phyloP scores from a whole-genome alignment of 2,888 invertebrate species.

The Eumerus sabulonum region DNA sequence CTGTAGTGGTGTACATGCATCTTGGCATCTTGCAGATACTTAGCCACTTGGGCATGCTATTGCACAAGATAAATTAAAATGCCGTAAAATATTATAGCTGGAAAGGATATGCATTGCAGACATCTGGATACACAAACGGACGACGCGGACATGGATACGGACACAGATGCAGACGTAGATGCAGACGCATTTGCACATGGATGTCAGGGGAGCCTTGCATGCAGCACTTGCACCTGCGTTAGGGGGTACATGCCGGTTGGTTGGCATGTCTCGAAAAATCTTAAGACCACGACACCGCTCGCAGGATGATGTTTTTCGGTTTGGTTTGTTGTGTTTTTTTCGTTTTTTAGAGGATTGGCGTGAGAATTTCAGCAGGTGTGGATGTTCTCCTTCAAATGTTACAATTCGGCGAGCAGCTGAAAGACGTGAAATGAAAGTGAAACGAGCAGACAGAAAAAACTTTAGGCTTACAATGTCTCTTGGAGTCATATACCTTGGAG shows the following conservation, averaged over 20 bases:
- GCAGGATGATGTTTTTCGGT: conserved; percentile 59
- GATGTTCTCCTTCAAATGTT: conserved; percentile 57
- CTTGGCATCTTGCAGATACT: conserved; percentile 8
- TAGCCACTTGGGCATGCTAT: conserved; percentile 1
- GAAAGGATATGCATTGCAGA: conserved; percentile 8
- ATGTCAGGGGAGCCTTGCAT: conserved; percentile 10
- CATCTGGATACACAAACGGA: conserved; percentile 1
- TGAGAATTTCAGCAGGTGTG: conserved; percentile 67
- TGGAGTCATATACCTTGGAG: too few relatives aligned
- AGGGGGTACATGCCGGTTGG: conserved; percentile 27
- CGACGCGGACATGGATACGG: background rate
- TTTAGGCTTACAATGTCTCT: too few relatives aligned
- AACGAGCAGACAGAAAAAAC: conserved; percentile 8
- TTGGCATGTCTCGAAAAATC: conserved; percentile 54
- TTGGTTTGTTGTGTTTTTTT: too few relatives aligned
- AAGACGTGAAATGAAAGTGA: conserved; percentile 65
- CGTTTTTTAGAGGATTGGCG: conserved; percentile 49
- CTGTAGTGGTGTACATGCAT: conserved; percentile 26
- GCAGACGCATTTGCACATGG: too few relatives aligned
- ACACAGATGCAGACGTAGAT: too few relatives aligned
- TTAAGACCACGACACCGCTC: conserved; percentile 44
- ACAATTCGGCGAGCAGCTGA: conserved; percentile 65
- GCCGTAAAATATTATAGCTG: conserved; percentile 49
- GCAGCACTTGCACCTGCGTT: conserved; percentile 53
- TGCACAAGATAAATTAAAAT: conserved; percentile 56